phyloP scores from a whole-genome alignment of 2,113 vertebrate genomes.

The Collichthys lucidus region DNA sequence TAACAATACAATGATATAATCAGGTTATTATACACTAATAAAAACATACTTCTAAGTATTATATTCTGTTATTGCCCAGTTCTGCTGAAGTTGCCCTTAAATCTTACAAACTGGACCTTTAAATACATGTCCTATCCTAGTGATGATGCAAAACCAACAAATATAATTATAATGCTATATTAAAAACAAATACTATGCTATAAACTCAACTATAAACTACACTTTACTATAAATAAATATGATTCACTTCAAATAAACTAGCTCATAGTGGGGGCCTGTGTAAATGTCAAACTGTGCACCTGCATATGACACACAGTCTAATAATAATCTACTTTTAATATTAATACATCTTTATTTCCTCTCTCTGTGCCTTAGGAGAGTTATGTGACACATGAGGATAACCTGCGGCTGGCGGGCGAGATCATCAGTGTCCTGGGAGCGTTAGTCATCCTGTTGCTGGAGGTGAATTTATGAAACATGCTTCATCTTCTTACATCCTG shows the following conservation, averaged over 20 bases:
- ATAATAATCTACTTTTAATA: conserved; percentile 9
- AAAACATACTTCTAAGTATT: too few relatives aligned
- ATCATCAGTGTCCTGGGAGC: conserved; percentile 92
- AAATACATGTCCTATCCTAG: not conserved
- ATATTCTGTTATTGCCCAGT: too few relatives aligned
- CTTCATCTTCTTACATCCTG: conserved; percentile 7
- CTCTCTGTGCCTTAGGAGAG: conserved; percentile 86
- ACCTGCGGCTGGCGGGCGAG: conserved; percentile 90
- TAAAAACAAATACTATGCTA: not conserved
- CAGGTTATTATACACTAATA: too few relatives aligned
- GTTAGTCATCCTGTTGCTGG: conserved; percentile 89
- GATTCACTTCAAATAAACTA: too few relatives aligned
- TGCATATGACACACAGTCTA: not conserved
- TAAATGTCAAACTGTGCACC: not conserved
- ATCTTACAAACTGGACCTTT: too few relatives aligned
- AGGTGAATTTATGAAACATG: conserved; percentile 83
- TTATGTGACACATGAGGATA: conserved; percentile 88
- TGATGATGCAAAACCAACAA: not conserved
- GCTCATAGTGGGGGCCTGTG: not conserved
- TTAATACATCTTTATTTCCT: conserved; percentile 8
- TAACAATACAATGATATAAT: too few relatives aligned
- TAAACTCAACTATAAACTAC: not conserved
- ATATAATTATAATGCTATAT: not conserved
- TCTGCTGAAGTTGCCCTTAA: too few relatives aligned
- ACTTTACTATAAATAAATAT: too few relatives aligned